Percentiles rank a stretch among this genome's conserved stretches.
These are phyloP conservation scores for Urophycis tenuis DNA, from an alignment of 2,797 vertebrate genomes.

Conservation along the genomic window DNA sequence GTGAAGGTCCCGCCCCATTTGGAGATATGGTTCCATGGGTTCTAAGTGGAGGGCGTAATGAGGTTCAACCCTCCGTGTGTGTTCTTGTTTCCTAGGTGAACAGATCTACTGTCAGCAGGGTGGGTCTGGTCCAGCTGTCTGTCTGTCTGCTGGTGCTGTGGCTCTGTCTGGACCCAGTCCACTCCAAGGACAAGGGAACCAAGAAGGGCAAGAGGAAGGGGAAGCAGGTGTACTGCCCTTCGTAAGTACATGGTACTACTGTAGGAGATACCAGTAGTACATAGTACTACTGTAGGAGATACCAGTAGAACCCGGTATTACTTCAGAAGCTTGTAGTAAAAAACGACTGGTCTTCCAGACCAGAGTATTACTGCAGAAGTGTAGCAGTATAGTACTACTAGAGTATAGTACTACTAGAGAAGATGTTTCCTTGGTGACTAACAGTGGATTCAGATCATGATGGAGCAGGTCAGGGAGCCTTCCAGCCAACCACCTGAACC, in stretches of 20 bases:
- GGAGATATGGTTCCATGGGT: too few species aligned
- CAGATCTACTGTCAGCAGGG: slow-evolving; percentile 56
- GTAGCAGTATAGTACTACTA: too few species aligned
- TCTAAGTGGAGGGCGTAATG: neutral
- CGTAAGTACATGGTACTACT: slow-evolving; percentile 76
- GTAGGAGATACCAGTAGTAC: neutral
- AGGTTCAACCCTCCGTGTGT: neutral
- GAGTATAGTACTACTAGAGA: too few species aligned
- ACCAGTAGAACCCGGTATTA: neutral
- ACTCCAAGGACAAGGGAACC: slow-evolving; percentile 85
- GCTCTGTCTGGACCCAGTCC: slow-evolving; percentile 78
- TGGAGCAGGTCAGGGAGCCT: too few species aligned
- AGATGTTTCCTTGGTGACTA: too few species aligned
- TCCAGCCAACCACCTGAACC: too few species aligned
- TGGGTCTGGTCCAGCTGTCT: slow-evolving; percentile 72
- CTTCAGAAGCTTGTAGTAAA: neutral
- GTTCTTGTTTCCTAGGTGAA: slow-evolving; percentile 35
- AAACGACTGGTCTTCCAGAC: too few species aligned
- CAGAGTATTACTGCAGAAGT: too few species aligned
- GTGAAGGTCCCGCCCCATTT: too few species aligned
- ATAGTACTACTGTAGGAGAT: too few species aligned
- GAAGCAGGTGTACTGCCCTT: slow-evolving; percentile 94
- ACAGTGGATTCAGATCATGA: too few species aligned
- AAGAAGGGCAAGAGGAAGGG: slow-evolving; percentile 97
- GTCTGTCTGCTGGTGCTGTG: slow-evolving; percentile 75